A percentile compares a stretch with the other conserved stretches of the same genome.
phyloP scores from a whole-genome alignment of 2,888 invertebrate species.

The Pimpla rufipes region DNA sequence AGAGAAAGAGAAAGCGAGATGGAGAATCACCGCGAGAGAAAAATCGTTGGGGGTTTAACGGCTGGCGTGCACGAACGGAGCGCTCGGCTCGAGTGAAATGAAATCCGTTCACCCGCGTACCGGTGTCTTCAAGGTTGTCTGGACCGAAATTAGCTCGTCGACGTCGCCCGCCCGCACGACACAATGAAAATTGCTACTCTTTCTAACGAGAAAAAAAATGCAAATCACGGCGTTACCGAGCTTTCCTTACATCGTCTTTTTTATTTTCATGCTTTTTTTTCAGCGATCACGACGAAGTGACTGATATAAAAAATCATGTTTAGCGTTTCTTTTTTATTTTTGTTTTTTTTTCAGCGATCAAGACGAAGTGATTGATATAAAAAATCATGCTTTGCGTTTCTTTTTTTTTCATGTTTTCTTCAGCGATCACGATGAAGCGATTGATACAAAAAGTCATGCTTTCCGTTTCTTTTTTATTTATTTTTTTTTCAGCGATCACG shows the following conservation, averaged over 20 bases:
- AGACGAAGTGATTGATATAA: not conserved
- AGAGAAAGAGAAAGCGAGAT: not conserved
- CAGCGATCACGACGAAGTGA: too few relatives aligned
- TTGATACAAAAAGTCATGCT: too few relatives aligned
- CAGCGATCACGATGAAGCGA: too few relatives aligned
- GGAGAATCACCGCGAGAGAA: constrained; percentile 58
- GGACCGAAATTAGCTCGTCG: constrained; percentile 48
- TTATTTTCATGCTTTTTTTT: too few relatives aligned
- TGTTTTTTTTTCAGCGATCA: not conserved
- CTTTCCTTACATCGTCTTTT: too few relatives aligned
- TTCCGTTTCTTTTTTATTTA: too few relatives aligned
- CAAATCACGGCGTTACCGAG: too few relatives aligned
- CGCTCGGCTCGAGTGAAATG: constrained; percentile 57
- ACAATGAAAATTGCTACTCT: not conserved
- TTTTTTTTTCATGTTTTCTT: too few relatives aligned
- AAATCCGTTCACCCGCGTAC: constrained; percentile 47
- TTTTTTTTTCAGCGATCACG: too few relatives aligned
- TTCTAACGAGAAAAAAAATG: not conserved
- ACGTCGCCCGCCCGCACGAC: not conserved
- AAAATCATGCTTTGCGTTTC: too few relatives aligned
- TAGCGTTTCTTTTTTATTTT: not conserved
- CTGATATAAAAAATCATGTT: not conserved
- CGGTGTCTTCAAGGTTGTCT: constrained; percentile 53
- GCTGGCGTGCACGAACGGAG: constrained; percentile 74
- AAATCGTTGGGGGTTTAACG: constrained; percentile 77